Conservation (phyloP, 2,113 vertebrate species). For the Nettapus auritus region DNA sequence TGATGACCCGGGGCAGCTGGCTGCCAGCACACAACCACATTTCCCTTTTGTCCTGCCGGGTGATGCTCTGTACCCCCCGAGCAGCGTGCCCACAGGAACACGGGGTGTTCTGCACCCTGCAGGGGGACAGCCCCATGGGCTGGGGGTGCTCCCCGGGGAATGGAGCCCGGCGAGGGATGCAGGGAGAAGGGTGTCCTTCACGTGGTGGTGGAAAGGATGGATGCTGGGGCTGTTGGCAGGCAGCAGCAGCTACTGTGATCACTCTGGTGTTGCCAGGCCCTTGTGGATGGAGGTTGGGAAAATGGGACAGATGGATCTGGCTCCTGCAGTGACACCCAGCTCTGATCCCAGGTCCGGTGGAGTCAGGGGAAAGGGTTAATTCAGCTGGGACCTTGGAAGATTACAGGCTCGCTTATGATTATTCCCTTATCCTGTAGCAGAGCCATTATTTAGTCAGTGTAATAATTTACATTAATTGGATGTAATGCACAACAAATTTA, state of each 20-base stretch:
- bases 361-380: conserved; percentile 26
- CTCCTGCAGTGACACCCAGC: background rate
- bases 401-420: conserved; percentile 14
- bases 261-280: background rate
- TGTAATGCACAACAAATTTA: conserved; percentile 69
- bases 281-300: background rate
- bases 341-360: background rate
- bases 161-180: background rate
- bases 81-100: background rate
- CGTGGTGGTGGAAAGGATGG: background rate
- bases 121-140: background rate
- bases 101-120: rapidly evolving
- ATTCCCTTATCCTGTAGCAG: background rate
- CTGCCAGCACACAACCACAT: rapidly evolving
- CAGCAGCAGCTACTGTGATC: background rate
- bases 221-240: background rate
- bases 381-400: background rate
- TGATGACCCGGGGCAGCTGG: background rate
- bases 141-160: background rate
- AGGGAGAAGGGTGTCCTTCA: background rate
- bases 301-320: background rate
- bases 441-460: conserved; percentile 42
- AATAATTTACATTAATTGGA: conserved; percentile 71
- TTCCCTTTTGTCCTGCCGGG: background rate
- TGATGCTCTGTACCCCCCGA: background rate